Base-by-base conservation (phyloP, 2,797 vertebrate species). In the Iguana delicatissima region DNA sequence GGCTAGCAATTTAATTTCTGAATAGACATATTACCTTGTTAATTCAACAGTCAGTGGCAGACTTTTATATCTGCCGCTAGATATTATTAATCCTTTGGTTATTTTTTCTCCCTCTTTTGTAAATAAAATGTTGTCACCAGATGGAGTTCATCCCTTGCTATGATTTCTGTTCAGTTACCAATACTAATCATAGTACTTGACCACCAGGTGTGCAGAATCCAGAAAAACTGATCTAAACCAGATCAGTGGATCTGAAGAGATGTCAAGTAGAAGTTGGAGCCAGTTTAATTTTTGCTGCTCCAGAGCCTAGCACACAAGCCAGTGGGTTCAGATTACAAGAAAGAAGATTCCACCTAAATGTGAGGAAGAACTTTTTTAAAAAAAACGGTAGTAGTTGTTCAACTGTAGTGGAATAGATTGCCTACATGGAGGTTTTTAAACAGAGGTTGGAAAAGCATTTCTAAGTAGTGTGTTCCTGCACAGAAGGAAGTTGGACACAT, bases 91-190 rank as follows among this genome's bases (percentile, higher is more conserved):
- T 42, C 86, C 80, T 90, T 72, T 82, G 76, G 89, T 85, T 92
- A 80, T 82, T 77, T 85, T 5, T 10, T 3, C 16, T 62, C 57
- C 13, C 80, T 80, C 84, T 42, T 0, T 90, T 72, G 67, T 91
- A 92, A 92, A 88, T 88, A 88, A 62, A 86, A 82, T 95, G 91
- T 94, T 92, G 90, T 93, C 96, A 95, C 93, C 94, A 96, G 93
- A 95, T 89, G 90, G 94, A 97, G 86, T 92, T 83, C 67, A 92
- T 87, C 81, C 32, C 22, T 42, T 85, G 76, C 35, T 93, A 91
- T 80, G 91, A 87, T 89, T 2, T 0, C 67, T 46, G 76, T 42
- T 73, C 91, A 91, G 69, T 1, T 29, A 29, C n/a, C 26, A 80
- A 79, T 3, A 67, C 87, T 90, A 92, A 32, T 12, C 79, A 89